Evolutionary conservation across 1,140 invertebrate genomes (phyloP).

Genomic region (Polypedilum pembai): DNA sequence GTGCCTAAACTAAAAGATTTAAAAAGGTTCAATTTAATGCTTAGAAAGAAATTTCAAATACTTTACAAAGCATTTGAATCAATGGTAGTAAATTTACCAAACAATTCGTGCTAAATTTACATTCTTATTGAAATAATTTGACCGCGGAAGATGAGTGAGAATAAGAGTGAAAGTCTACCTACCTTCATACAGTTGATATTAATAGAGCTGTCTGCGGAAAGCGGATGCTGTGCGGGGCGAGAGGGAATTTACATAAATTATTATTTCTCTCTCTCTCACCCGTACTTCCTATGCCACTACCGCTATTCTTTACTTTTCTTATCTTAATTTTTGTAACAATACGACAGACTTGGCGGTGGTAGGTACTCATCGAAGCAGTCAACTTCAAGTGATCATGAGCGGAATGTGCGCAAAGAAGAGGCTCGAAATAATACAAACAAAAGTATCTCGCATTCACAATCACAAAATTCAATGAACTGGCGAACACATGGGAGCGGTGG

Average conservation of each 20-base stretch:
- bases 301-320: background rate
- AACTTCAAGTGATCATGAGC: background rate
- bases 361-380: slow-evolving; percentile 14
- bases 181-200: background rate
- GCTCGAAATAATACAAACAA: slow-evolving; percentile 32
- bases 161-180: background rate
- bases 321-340: background rate
- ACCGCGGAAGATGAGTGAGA: background rate
- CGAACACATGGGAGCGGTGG: slow-evolving; percentile 32
- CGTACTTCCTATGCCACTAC: background rate
- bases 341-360: slow-evolving; percentile 12
- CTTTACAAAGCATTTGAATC: no score
- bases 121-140: background rate
- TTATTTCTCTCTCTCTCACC: background rate
- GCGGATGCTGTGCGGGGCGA: background rate
- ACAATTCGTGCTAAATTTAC: background rate
- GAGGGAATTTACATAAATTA: slow-evolving; percentile 24
- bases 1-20: no score
- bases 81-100: no score
- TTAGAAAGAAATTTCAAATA: no score
- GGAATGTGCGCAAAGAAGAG: background rate
- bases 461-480: slow-evolving; percentile 45
- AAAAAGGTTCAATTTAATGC: no score
- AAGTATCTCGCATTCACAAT: slow-evolving; percentile 33
- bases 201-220: background rate